phyloP scores from a whole-genome alignment of 2,797 vertebrate genomes.

The Sciurus carolinensis region DNA sequence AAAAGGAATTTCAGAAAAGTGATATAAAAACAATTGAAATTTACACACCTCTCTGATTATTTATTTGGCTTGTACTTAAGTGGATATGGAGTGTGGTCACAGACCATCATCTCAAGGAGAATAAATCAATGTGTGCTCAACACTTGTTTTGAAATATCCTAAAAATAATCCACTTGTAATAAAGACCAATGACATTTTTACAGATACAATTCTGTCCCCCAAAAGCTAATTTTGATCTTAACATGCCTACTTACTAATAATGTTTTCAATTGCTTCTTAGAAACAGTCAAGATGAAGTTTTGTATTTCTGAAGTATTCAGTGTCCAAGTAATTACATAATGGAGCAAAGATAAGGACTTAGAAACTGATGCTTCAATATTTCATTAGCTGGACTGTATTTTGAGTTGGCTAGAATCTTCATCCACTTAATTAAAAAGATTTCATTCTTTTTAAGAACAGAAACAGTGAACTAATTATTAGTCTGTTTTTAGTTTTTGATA shows the following conservation, averaged over 20 bases:
- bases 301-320: constrained; percentile 80
- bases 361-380: constrained; percentile 36
- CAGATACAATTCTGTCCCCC: constrained; percentile 48
- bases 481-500: constrained; percentile 62
- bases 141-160: constrained; percentile 65
- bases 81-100: constrained; percentile 61
- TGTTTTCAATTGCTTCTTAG: constrained; percentile 60
- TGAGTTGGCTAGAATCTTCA: constrained; percentile 63
- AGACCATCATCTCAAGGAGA: constrained; percentile 65
- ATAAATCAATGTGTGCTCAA: constrained; percentile 55
- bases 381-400: constrained; percentile 65
- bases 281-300: constrained; percentile 71
- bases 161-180: constrained; percentile 74
- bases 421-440: constrained; percentile 51
- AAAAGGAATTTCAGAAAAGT: constrained; percentile 68
- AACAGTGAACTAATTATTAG: constrained; percentile 66
- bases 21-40: constrained; percentile 64
- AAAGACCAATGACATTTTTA: constrained; percentile 71
- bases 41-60: constrained; percentile 63
- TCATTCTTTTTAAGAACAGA: constrained; percentile 70
- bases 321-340: constrained; percentile 74
- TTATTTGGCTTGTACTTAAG: constrained; percentile 74
- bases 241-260: constrained; percentile 41
- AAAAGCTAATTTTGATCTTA: constrained; percentile 77
- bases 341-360: constrained; percentile 61